phyloP scores from a whole-genome alignment of 2,797 vertebrate species.

The Etheostoma perlongum region DNA sequence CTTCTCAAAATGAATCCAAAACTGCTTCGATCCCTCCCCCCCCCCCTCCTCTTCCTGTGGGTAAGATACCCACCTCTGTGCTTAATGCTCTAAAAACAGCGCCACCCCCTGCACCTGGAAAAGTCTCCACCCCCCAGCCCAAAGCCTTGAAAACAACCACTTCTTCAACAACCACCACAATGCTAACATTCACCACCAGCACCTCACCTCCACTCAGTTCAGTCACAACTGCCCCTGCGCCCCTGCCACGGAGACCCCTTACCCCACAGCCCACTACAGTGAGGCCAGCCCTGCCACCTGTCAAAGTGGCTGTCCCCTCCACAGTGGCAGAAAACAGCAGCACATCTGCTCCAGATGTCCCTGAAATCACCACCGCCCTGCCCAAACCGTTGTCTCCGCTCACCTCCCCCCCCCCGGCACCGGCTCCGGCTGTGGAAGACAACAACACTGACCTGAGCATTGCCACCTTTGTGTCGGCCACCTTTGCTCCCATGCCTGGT shows the following conservation, averaged over 20 bases:
- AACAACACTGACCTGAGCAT: conserved; percentile 63
- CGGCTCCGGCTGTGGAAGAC: conserved; percentile 30
- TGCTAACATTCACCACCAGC: conserved; percentile 21
- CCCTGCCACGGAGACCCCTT: conserved; percentile 34
- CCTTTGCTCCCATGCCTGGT: conserved; percentile 84
- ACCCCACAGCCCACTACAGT: conserved; percentile 27
- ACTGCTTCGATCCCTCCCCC: conserved; percentile 36
- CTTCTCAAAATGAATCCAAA: conserved; percentile 59
- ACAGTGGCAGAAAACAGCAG: conserved; percentile 56
- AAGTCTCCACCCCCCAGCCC: conserved; percentile 42
- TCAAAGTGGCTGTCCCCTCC: conserved; percentile 14
- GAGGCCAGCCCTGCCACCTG: conserved; percentile 20
- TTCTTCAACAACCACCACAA: conserved; percentile 28
- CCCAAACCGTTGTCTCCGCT: conserved; percentile 16
- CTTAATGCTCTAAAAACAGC: conserved; percentile 61
- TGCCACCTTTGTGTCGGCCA: conserved; percentile 79
- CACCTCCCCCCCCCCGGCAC: conserved; percentile 44
- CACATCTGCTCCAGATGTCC: conserved; percentile 38
- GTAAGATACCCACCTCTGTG: conserved; percentile 57
- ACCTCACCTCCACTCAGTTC: conserved; percentile 25
- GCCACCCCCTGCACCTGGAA: conserved; percentile 68
- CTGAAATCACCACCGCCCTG: conserved; percentile 35
- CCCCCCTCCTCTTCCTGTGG: conserved; percentile 42
- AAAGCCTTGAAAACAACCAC: conserved; percentile 43
- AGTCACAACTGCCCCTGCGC: conserved; percentile 17